Evolutionary conservation across 1,140 invertebrate genomes (phyloP).

Genomic region (Chrysopa pallens): DNA sequence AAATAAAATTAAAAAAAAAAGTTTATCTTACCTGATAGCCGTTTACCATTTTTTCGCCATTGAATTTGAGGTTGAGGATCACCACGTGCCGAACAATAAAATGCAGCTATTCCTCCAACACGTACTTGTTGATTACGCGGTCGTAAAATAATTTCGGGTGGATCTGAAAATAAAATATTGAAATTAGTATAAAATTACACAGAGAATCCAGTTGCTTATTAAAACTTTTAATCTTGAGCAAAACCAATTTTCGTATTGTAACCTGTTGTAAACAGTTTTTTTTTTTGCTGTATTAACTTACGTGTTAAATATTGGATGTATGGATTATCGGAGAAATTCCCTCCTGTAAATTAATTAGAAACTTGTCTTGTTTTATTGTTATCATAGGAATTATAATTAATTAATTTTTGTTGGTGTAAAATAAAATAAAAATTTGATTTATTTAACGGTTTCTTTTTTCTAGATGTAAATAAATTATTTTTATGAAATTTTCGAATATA

Average conservation of each 20-base stretch:
- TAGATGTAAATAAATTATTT: too few relatives aligned
- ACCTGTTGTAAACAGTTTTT: slow-evolving; percentile 6
- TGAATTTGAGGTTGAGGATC: slow-evolving; percentile 74
- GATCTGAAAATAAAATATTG: slow-evolving; percentile 48
- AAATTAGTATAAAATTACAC: slow-evolving; percentile 7
- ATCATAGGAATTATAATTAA: too few relatives aligned
- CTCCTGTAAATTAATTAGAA: slow-evolving; percentile 26
- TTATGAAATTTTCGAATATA: too few relatives aligned
- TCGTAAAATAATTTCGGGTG: slow-evolving; percentile 71
- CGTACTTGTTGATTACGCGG: slow-evolving; percentile 76
- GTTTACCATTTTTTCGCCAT: slow-evolving; percentile 81
- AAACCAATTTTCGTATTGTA: slow-evolving; percentile 3
- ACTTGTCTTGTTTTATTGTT: too few relatives aligned
- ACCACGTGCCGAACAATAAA: slow-evolving; percentile 85
- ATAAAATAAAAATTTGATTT: too few relatives aligned
- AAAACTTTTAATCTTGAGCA: slow-evolving; percentile 1
- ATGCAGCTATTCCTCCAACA: slow-evolving; percentile 78
- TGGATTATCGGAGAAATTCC: slow-evolving; percentile 43
- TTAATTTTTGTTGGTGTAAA: too few relatives aligned
- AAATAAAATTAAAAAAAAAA: slow-evolving; percentile 12
- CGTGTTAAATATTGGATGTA: slow-evolving; percentile 48
- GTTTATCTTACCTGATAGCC: slow-evolving; percentile 50
- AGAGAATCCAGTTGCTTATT: slow-evolving; percentile 7
- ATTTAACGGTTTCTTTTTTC: too few relatives aligned
- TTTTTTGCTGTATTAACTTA: slow-evolving; percentile 25